Conservation (phyloP, 2,888 invertebrate species). For the Cryptops parisi region DNA sequence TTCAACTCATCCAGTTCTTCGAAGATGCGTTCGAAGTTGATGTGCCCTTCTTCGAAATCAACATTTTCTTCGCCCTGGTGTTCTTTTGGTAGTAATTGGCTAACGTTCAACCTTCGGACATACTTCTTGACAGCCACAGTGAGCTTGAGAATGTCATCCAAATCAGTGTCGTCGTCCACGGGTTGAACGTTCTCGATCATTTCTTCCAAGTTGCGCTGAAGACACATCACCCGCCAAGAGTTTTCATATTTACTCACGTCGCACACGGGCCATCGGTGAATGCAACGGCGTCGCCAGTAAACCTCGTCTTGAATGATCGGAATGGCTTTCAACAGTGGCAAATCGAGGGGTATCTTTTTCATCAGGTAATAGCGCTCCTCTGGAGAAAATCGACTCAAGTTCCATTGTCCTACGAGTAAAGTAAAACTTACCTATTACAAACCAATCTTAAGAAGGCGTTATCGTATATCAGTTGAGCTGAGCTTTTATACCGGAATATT, state of each 20-base stretch:
- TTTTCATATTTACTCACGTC: neutral
- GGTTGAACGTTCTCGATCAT: neutral
- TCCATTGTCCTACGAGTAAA: neutral
- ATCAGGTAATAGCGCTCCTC: conserved; percentile 1
- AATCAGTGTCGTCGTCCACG: neutral
- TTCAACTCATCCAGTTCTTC: neutral
- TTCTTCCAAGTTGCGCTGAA: conserved; percentile 3
- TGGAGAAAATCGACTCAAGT: neutral
- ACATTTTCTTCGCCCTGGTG: neutral
- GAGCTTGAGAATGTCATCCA: neutral
- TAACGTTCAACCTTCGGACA: neutral
- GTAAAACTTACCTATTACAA: too few species aligned
- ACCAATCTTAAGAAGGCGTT: too few species aligned
- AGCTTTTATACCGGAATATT: conserved; percentile 3
- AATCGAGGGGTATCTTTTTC: conserved; percentile 4
- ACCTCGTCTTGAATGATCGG: neutral
- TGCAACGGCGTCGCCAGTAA: conserved; percentile 6
- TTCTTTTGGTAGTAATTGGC: neutral
- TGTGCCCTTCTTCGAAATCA: neutral
- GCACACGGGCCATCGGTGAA: conserved; percentile 2
- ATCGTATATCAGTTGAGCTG: too few species aligned
- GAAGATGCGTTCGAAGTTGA: conserved; percentile 4
- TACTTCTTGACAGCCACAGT: neutral
- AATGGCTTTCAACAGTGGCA: neutral
- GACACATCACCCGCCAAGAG: conserved; percentile 4